Evolutionary conservation across 2,113 vertebrate species (phyloP).

Genomic region (Pavo muticus): DNA sequence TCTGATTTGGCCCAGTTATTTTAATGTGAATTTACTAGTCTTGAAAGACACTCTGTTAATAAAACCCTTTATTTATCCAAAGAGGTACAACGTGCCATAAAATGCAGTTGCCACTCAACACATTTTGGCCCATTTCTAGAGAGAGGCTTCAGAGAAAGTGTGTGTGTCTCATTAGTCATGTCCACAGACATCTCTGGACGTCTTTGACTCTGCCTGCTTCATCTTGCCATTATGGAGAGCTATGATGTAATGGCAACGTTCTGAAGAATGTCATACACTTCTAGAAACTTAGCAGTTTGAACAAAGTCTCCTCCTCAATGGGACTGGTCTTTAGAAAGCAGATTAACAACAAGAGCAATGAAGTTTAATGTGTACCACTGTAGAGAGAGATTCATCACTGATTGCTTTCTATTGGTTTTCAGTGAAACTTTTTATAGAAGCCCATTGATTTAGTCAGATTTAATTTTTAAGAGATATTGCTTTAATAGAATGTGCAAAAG

Average conservation of each 20-base stretch:
- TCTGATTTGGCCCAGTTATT: not conserved
- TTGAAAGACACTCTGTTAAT: not conserved
- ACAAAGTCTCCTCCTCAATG: not conserved
- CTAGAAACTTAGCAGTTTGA: not conserved
- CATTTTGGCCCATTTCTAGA: not conserved
- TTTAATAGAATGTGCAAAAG: not conserved
- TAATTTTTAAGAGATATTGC: not conserved
- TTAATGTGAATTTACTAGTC: not conserved
- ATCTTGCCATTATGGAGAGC: not conserved
- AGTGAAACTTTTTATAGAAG: not conserved
- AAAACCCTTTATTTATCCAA: not conserved
- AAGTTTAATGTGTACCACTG: not conserved
- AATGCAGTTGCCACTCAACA: not conserved
- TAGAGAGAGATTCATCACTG: not conserved
- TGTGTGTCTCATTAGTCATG: rapidly evolving
- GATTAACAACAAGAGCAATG: not conserved
- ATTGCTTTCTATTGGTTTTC: not conserved
- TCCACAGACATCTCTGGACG: not conserved
- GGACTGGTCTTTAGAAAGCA: not conserved
- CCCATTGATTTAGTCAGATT: not conserved
- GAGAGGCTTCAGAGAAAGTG: not conserved
- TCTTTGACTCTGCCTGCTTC: not conserved
- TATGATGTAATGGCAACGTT: rapidly evolving
- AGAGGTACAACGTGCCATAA: not conserved
- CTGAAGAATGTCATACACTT: not conserved